Conservation (phyloP, 2,113 vertebrate genomes). For the Hippopotamus amphibius region DNA sequence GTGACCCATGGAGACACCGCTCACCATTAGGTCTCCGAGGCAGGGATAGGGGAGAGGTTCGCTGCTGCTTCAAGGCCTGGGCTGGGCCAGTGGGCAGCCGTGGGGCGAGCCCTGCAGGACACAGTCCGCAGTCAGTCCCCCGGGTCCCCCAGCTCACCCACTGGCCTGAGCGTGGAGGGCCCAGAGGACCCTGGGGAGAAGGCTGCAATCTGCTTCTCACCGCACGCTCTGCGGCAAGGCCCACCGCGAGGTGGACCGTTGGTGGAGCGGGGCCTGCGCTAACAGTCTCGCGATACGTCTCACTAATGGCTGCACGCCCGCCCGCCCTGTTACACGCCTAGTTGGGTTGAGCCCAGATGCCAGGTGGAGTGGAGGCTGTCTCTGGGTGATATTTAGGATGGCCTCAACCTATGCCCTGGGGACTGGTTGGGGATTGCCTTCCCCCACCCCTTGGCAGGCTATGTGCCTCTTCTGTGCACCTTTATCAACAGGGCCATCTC, state of each 20-base stretch:
- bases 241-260: no score
- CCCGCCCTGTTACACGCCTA: not conserved
- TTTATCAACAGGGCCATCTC: not conserved
- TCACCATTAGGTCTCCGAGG: not conserved
- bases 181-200: accelerated
- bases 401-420: not conserved
- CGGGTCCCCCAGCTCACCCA: not conserved
- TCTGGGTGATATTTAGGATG: not conserved
- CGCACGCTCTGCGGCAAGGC: not conserved
- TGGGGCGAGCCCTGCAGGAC: not conserved
- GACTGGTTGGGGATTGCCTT: not conserved
- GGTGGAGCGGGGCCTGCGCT: not conserved
- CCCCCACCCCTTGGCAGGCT: not conserved
- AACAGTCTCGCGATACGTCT: accelerated
- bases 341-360: not conserved
- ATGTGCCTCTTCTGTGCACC: not conserved
- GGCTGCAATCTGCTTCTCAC: accelerated
- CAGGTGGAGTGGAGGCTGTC: not conserved
- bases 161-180: not conserved
- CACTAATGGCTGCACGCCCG: not conserved
- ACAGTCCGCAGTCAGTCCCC: not conserved
- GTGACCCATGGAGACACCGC: accelerated
- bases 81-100: accelerated
- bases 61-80: not conserved
- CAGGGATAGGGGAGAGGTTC: not conserved